phyloP scores from a whole-genome alignment of 2,888 invertebrate genomes.

The Mamestra brassicae region DNA sequence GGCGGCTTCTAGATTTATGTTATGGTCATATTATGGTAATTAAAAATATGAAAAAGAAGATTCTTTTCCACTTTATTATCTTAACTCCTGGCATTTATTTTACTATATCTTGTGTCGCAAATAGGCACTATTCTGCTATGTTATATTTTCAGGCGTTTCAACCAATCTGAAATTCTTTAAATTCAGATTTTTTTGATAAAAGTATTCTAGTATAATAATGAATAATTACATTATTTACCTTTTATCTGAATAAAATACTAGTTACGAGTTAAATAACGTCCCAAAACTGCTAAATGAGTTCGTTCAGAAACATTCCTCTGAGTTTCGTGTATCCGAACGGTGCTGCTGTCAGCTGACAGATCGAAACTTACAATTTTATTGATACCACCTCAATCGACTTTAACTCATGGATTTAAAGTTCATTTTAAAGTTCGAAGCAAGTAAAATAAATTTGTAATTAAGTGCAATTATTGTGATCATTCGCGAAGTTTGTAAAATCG shows the following conservation, averaged over 20 bases:
- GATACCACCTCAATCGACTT: not conserved
- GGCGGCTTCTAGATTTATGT: too few relatives aligned
- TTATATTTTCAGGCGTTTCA: not conserved
- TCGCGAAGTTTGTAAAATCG: conserved; percentile 45
- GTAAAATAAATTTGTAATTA: not conserved
- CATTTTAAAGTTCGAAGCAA: not conserved
- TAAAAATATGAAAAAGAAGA: too few relatives aligned
- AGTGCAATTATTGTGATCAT: conserved; percentile 33
- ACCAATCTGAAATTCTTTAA: not conserved
- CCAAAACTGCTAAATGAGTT: not conserved
- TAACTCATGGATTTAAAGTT: fast-evolving
- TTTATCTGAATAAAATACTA: not conserved
- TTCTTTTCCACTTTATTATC: too few relatives aligned
- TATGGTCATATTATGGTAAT: too few relatives aligned
- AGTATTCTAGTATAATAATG: too few relatives aligned
- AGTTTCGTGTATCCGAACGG: conserved; percentile 34
- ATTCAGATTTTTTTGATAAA: too few relatives aligned
- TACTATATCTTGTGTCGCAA: not conserved
- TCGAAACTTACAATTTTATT: conserved; percentile 8
- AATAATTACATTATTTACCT: too few relatives aligned
- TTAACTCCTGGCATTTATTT: too few relatives aligned
- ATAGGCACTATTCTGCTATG: not conserved
- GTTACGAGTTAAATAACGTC: too few relatives aligned
- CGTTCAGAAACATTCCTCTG: conserved; percentile 8
- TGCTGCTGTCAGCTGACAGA: conserved; percentile 32